Conservation (phyloP, 2,888 invertebrate species). For the Diloba caeruleocephala region DNA sequence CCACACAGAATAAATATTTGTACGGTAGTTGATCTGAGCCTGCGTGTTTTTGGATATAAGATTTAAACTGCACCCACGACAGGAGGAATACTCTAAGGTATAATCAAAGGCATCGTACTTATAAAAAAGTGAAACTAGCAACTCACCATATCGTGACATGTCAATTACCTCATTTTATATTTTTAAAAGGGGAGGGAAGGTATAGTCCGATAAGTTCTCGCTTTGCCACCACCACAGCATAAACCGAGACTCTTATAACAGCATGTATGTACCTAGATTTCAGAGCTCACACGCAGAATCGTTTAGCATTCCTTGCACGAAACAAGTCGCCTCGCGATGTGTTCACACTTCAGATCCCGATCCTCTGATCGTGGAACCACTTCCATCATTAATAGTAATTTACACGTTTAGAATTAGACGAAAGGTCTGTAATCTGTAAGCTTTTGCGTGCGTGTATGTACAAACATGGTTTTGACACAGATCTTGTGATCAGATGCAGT, state of each 20-base stretch:
- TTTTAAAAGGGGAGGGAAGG: no score
- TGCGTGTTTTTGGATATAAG: no score
- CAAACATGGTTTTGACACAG: neutral
- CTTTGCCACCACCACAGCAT: conserved; percentile 24
- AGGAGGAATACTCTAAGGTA: no score
- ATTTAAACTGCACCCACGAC: no score
- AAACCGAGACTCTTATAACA: conserved; percentile 42
- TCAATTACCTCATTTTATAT: no score
- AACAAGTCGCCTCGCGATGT: conserved; percentile 54
- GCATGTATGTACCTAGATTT: conserved; percentile 66
- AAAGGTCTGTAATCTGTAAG: neutral
- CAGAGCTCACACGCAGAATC: conserved; percentile 61
- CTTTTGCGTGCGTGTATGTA: neutral
- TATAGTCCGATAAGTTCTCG: no score
- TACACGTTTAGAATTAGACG: conserved; percentile 29
- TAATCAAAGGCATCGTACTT: no score
- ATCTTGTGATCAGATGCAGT: no score
- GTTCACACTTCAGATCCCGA: conserved; percentile 67
- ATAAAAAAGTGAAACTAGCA: no score
- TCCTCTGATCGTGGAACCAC: conserved; percentile 35
- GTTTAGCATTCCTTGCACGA: conserved; percentile 72
- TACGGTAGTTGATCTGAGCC: no score
- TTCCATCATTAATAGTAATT: conserved; percentile 29
- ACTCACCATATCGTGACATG: no score
- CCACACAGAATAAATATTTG: no score